Conservation (phyloP, 2,113 vertebrate genomes). For the Nerophis lumbriciformis region DNA sequence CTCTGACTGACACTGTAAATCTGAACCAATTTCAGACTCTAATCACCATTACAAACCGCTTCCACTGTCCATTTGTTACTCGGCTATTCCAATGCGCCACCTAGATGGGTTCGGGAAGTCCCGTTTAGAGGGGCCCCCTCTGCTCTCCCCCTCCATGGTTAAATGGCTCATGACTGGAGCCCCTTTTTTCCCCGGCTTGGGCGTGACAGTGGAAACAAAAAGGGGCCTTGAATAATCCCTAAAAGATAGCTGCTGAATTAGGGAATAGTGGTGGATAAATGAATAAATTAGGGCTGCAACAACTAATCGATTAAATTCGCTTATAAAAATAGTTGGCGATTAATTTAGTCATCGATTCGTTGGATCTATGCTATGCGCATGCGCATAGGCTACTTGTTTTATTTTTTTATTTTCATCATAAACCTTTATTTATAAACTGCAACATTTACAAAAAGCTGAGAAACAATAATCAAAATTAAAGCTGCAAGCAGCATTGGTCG, state of each 20-base stretch:
- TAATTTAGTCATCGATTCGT: too few species aligned
- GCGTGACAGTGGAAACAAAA: slow-evolving; percentile 32
- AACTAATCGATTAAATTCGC: too few species aligned
- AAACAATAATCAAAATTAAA: too few species aligned
- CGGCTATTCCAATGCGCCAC: slow-evolving; percentile 82
- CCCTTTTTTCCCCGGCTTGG: slow-evolving; percentile 20
- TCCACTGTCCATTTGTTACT: slow-evolving; percentile 95
- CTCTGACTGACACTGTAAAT: slow-evolving; percentile 99
- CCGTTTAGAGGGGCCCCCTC: slow-evolving; percentile 77
- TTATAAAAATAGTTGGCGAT: too few species aligned
- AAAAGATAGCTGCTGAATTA: slow-evolving; percentile 68
- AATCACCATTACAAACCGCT: slow-evolving; percentile 99
- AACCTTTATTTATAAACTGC: too few species aligned
- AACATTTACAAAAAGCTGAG: too few species aligned
- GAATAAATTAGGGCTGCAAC: slow-evolving; percentile 41
- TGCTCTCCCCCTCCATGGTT: slow-evolving; percentile 73
- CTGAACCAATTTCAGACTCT: slow-evolving; percentile 99
- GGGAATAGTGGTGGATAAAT: slow-evolving; percentile 67
- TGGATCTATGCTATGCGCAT: too few species aligned
- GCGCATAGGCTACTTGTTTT: too few species aligned
- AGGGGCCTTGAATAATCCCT: slow-evolving; percentile 60
- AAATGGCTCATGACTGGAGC: slow-evolving; percentile 81
- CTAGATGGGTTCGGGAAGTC: slow-evolving; percentile 80
- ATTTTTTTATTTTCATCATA: too few species aligned
- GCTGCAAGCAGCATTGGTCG: too few species aligned